Evolutionary conservation across 2,113 vertebrate genomes (phyloP).

Genomic region (Oceanodroma tethys): DNA sequence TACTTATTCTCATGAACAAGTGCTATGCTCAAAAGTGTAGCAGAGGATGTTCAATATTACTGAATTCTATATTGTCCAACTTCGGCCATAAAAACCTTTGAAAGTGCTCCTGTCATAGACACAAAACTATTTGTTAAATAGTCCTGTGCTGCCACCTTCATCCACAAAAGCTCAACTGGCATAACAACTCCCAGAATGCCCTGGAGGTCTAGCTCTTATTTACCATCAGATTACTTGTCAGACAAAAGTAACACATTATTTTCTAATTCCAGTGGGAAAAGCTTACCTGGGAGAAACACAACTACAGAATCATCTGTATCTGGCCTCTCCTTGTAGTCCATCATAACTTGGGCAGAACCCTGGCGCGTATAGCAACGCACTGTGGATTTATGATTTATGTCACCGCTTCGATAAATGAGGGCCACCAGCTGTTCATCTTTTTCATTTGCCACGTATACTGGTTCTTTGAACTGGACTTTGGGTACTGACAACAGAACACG

Average conservation of each 20-base stretch:
- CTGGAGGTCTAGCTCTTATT: not conserved
- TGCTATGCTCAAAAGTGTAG: not conserved
- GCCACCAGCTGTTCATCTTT: conserved; percentile 70
- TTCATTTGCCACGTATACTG: conserved; percentile 75
- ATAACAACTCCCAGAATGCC: not conserved
- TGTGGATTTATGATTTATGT: conserved; percentile 72
- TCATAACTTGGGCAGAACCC: conserved; percentile 81
- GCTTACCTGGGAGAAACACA: conserved; percentile 78
- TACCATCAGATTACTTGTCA: not conserved
- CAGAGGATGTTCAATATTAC: not conserved
- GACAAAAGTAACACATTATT: not conserved
- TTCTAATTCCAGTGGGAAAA: not conserved
- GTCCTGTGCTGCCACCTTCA: not conserved
- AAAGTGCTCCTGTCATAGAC: not conserved
- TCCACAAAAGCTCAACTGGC: not conserved
- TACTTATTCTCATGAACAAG: not conserved
- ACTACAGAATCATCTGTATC: conserved; percentile 77
- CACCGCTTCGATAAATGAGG: conserved; percentile 76
- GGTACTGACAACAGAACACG: conserved; percentile 67
- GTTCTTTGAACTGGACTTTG: conserved; percentile 80
- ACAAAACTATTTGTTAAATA: not conserved
- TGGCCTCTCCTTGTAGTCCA: conserved; percentile 81
- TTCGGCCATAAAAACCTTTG: not conserved
- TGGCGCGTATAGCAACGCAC: conserved; percentile 80
- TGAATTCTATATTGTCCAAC: not conserved